phyloP scores from a whole-genome alignment of 2,113 vertebrate genomes.

The human region DNA sequence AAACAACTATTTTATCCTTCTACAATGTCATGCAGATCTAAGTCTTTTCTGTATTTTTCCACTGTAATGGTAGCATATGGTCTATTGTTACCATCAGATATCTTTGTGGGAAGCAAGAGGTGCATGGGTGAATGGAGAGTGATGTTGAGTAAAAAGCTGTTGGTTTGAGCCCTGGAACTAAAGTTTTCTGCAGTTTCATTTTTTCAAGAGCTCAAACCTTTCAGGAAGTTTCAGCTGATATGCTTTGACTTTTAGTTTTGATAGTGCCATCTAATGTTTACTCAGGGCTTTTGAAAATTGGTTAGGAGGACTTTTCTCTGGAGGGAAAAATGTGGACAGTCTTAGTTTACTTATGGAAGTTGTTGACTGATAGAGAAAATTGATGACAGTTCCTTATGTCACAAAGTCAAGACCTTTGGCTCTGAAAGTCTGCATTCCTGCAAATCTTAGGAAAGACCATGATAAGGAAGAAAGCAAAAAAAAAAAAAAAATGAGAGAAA shows the following conservation, averaged over 20 bases:
- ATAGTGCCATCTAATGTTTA: conserved; percentile 35
- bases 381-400: conserved; percentile 16
- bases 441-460: conserved; percentile 40
- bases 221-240: background rate
- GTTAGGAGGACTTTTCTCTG: background rate
- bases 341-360: conserved; percentile 62
- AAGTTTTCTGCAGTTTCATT: conserved; percentile 54
- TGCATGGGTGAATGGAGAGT: conserved; percentile 33
- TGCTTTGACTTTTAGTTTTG: conserved; percentile 49
- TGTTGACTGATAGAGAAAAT: conserved; percentile 55
- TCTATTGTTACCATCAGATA: conserved; percentile 50
- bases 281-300: conserved; percentile 46
- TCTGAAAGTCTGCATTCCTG: conserved; percentile 38
- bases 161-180: background rate
- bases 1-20: background rate
- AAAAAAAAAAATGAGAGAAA: background rate
- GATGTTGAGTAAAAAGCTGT: background rate
- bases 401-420: background rate
- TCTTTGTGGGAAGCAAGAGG: conserved; percentile 27
- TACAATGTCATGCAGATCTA: conserved; percentile 42
- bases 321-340: conserved; percentile 46
- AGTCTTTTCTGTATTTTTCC: conserved; percentile 34
- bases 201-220: conserved; percentile 34
- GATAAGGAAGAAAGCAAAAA: conserved; percentile 1
- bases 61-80: conserved; percentile 27